Conservation (phyloP, 1,140 invertebrate species). For the Lepidotrigona ventralis region DNA sequence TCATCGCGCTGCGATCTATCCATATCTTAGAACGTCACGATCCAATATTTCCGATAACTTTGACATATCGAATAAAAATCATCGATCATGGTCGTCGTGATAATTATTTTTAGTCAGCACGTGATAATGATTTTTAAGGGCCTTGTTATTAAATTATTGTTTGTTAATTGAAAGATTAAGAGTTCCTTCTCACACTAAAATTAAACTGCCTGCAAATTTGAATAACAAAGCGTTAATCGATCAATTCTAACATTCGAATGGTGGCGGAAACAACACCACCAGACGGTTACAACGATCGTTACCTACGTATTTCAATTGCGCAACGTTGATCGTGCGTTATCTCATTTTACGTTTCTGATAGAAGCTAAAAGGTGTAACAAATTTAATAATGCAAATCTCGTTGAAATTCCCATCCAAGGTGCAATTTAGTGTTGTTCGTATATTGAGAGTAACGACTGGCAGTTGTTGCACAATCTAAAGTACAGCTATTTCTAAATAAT, state of each 20-base stretch:
- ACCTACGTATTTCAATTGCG: neutral
- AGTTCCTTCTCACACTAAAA: neutral
- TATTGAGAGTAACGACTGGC: neutral
- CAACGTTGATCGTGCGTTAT: neutral
- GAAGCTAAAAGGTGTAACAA: neutral
- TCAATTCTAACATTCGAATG: neutral
- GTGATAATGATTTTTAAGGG: too few species aligned
- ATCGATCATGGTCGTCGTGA: neutral
- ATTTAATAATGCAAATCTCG: neutral
- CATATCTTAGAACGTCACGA: too few species aligned
- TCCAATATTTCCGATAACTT: constrained; percentile 2
- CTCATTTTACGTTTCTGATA: neutral
- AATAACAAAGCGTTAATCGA: neutral
- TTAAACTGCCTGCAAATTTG: neutral
- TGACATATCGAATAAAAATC: neutral
- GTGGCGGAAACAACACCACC: too few species aligned
- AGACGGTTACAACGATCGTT: neutral
- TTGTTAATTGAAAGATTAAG: neutral
- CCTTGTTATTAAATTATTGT: neutral
- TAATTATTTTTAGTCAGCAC: neutral
- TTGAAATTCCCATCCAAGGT: neutral
- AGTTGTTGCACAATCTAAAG: neutral
- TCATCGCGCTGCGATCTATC: neutral
- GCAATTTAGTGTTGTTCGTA: neutral
- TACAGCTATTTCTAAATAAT: neutral